Percentiles rank a stretch among this genome's conserved stretches.
Evolutionary conservation across 2,797 vertebrate species (phyloP).

Genomic region (Salmo trutta): DNA sequence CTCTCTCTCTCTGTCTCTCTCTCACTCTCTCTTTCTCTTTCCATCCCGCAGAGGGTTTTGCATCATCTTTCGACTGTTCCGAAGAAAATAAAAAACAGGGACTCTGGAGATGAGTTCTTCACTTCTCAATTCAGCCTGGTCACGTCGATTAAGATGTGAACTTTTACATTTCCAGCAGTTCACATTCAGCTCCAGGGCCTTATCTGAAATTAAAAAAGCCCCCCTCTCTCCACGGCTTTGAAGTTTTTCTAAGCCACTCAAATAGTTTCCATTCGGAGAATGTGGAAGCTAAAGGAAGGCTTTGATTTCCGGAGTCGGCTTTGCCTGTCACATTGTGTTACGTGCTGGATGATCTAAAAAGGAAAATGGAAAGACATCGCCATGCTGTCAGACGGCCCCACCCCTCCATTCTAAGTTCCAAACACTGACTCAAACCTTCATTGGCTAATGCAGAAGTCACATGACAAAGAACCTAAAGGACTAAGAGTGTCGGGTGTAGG

Average conservation of each 20-base stretch:
- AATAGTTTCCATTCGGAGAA: conserved; percentile 66
- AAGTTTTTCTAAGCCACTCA: conserved; percentile 77
- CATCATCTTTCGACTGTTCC: neutral
- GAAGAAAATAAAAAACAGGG: conserved; percentile 57
- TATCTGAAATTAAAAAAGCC: conserved; percentile 82
- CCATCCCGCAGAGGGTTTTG: neutral
- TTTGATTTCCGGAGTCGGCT: conserved; percentile 73
- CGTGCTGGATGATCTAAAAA: conserved; percentile 66
- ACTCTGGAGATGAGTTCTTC: conserved; percentile 67
- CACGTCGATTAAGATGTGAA: conserved; percentile 81
- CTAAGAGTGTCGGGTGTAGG: neutral
- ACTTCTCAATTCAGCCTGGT: conserved; percentile 69
- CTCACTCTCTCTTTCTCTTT: neutral
- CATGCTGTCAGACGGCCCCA: conserved; percentile 53
- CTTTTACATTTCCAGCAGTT: conserved; percentile 72
- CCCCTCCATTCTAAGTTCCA: conserved; percentile 37
- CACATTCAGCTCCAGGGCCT: conserved; percentile 76
- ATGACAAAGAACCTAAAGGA: conserved; percentile 45
- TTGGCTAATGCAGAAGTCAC: conserved; percentile 41
- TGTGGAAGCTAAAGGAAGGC: conserved; percentile 69
- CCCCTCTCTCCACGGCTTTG: conserved; percentile 66
- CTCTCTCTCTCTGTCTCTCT: neutral
- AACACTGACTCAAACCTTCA: conserved; percentile 50
- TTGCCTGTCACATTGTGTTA: conserved; percentile 75
- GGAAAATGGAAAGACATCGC: conserved; percentile 51